Conservation (phyloP, 2,888 invertebrate species). For the Anticlea derivata region DNA sequence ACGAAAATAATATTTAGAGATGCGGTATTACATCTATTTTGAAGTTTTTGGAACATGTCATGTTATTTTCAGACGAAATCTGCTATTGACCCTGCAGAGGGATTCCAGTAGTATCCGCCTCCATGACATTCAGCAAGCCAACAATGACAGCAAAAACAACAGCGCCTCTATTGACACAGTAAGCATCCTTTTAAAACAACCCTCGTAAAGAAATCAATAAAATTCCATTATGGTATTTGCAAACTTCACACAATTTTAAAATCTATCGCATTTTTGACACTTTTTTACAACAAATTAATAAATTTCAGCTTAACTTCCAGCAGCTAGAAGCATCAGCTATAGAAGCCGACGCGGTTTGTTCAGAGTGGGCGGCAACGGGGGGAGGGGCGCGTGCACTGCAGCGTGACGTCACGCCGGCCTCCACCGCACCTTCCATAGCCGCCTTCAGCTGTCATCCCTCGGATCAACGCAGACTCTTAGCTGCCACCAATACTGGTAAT, state of each 20-base stretch:
- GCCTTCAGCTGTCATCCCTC: conserved; percentile 95
- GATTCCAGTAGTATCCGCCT: conserved; percentile 91
- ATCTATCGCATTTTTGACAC: too few relatives aligned
- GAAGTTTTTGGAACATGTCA: too few relatives aligned
- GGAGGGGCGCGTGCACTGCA: conserved; percentile 67
- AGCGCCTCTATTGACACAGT: conserved; percentile 44
- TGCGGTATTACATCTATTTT: too few relatives aligned
- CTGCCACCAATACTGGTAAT: conserved; percentile 85
- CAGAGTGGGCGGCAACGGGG: conserved; percentile 50
- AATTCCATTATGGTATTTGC: too few relatives aligned
- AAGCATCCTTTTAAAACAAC: conserved; percentile 13
- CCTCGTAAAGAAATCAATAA: too few relatives aligned
- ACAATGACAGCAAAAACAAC: conserved; percentile 46
- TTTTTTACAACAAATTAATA: too few relatives aligned
- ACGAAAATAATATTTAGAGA: too few relatives aligned
- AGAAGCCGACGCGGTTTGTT: conserved; percentile 51
- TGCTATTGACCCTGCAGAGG: conserved; percentile 91
- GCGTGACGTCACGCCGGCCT: conserved; percentile 57
- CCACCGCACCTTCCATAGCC: conserved; percentile 82
- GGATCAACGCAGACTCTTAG: conserved; percentile 90
- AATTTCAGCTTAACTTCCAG: background rate
- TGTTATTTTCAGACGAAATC: conserved; percentile 80
- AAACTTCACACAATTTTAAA: too few relatives aligned
- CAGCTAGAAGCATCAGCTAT: conserved; percentile 47
- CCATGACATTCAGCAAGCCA: conserved; percentile 89